Percentiles rank a stretch among this genome's conserved stretches.
Evolutionary conservation across 2,113 vertebrate species (phyloP).

Genomic region (Formicarius rufipectus): DNA sequence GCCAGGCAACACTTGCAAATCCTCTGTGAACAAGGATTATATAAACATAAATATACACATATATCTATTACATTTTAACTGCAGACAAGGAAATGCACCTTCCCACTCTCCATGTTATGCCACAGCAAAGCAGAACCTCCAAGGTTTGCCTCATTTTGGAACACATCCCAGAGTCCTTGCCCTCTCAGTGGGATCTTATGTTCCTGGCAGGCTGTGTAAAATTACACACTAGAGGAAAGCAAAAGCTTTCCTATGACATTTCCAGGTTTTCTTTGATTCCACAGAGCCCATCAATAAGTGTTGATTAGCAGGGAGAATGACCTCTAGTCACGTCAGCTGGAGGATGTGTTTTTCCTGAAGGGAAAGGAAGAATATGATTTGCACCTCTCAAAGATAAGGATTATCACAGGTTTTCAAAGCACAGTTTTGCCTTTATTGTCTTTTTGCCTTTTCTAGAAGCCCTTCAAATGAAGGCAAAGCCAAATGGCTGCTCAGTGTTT

Average conservation of each 20-base stretch:
- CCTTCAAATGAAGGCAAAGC: not conserved
- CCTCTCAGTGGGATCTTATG: not conserved
- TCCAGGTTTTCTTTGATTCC: constrained; percentile 63
- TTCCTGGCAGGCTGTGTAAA: not conserved
- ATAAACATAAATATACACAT: accelerated
- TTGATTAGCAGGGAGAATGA: constrained; percentile 42
- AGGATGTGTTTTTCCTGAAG: constrained; percentile 42
- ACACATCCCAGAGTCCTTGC: not conserved
- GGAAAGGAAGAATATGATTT: constrained; percentile 36
- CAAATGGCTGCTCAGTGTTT: not conserved
- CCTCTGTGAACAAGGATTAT: not conserved
- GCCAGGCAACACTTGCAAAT: not conserved
- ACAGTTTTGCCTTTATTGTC: not conserved
- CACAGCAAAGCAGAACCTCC: not conserved
- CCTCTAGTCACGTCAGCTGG: constrained; percentile 33
- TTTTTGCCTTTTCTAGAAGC: not conserved
- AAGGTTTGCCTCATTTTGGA: not conserved
- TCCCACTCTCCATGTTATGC: not conserved
- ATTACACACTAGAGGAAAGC: constrained; percentile 19
- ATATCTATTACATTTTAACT: not conserved
- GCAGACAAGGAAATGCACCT: not conserved
- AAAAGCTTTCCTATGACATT: constrained; percentile 59
- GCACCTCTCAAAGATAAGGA: not conserved
- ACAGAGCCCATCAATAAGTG: constrained; percentile 36
- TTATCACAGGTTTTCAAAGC: not conserved